phyloP scores from a whole-genome alignment of 2,113 vertebrate genomes.

The Colinus virginianus region DNA sequence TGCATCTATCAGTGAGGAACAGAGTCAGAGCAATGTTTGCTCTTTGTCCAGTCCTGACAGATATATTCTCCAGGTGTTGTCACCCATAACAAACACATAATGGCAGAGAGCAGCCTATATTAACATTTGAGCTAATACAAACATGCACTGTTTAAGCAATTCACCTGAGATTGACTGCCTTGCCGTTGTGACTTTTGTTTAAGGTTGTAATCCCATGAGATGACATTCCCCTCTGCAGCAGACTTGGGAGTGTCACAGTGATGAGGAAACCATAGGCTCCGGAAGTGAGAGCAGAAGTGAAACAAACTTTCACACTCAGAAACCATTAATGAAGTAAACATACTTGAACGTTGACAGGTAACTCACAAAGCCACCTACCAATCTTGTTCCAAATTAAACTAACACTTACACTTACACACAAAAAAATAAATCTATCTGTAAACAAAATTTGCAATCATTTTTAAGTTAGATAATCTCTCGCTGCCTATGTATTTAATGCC shows the following conservation, averaged over 20 bases:
- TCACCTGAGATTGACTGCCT: slow-evolving; percentile 48
- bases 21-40: background rate
- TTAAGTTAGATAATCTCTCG: background rate
- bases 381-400: background rate
- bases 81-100: slow-evolving; percentile 47
- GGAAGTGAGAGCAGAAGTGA: slow-evolving; percentile 48
- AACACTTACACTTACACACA: background rate
- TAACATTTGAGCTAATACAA: slow-evolving; percentile 57
- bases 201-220: slow-evolving; percentile 40
- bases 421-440: background rate
- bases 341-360: background rate
- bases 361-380: background rate
- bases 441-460: background rate
- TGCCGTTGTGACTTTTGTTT: slow-evolving; percentile 42
- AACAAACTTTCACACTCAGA: slow-evolving; percentile 64
- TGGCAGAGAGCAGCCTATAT: slow-evolving; percentile 39
- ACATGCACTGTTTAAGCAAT: slow-evolving; percentile 58
- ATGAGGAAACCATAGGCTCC: slow-evolving; percentile 65
- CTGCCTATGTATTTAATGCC: background rate
- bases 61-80: slow-evolving; percentile 60
- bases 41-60: slow-evolving; percentile 40
- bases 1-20: background rate
- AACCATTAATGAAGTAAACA: slow-evolving; percentile 54
- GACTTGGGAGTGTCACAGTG: background rate
- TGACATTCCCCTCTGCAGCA: slow-evolving; percentile 51